Evolutionary conservation across 1,140 invertebrate genomes (phyloP).

Genomic region (Anadara kagoshimensis): DNA sequence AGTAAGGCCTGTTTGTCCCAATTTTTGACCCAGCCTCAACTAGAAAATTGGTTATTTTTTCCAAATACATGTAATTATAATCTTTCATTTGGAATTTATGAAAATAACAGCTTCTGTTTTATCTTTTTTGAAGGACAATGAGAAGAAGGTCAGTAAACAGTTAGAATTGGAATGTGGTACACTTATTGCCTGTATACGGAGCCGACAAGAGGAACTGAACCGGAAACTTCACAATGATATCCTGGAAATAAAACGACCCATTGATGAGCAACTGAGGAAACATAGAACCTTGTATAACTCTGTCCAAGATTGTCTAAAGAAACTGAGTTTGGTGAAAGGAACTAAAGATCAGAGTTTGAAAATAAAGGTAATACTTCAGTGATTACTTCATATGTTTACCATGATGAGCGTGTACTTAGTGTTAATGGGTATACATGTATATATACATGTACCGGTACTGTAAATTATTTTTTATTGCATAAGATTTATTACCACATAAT

Average conservation of each 20-base stretch:
- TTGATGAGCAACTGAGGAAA: slow-evolving; percentile 33
- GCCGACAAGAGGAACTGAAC: slow-evolving; percentile 30
- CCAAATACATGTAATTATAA: no score
- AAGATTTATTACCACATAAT: no score
- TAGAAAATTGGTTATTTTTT: no score
- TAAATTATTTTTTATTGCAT: no score
- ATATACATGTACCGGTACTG: no score
- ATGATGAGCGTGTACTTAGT: no score
- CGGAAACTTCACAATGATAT: slow-evolving; percentile 36
- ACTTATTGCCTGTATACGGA: slow-evolving; percentile 19
- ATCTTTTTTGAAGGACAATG: slow-evolving; percentile 2
- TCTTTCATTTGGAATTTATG: no score
- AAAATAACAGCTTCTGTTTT: no score
- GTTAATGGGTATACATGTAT: no score
- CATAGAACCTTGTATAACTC: slow-evolving; percentile 28
- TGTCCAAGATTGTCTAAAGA: slow-evolving; percentile 30
- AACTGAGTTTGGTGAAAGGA: slow-evolving; percentile 31
- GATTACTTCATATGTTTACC: not conserved
- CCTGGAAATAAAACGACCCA: slow-evolving; percentile 29
- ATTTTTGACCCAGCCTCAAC: no score
- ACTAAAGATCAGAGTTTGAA: slow-evolving; percentile 33
- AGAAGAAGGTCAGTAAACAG: slow-evolving; percentile 11
- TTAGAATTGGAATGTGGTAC: slow-evolving; percentile 1
- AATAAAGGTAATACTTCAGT: slow-evolving; percentile 30
- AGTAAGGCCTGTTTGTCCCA: no score